Conservation (phyloP, 2,113 vertebrate genomes). For the Meles meles region DNA sequence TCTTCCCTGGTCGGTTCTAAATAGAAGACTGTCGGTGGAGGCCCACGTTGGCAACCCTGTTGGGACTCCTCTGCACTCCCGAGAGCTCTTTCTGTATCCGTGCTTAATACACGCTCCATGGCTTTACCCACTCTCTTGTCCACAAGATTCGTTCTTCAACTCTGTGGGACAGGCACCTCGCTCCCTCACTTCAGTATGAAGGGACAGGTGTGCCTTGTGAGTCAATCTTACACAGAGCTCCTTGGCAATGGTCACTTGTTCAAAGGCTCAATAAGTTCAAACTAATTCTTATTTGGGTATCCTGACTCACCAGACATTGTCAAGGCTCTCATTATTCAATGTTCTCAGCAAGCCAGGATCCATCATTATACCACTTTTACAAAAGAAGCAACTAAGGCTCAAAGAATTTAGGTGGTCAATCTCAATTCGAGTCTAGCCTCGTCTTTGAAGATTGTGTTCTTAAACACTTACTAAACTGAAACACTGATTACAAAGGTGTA, state of each 20-base stretch:
- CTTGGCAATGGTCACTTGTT: not conserved
- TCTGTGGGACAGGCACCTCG: not conserved
- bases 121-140: not conserved
- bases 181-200: not conserved
- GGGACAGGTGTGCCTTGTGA: not conserved
- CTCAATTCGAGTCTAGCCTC: not conserved
- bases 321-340: not conserved
- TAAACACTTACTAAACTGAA: not conserved
- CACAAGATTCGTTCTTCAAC: not conserved
- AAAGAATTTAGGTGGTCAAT: not conserved
- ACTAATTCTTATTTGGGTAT: not conserved
- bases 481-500: not conserved
- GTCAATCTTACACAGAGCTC: not conserved
- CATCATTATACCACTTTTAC: not conserved
- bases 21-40: not conserved
- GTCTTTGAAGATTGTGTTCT: not conserved
- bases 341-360: not conserved
- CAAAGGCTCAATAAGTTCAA: not conserved
- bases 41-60: not conserved
- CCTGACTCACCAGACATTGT: not conserved
- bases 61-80: not conserved
- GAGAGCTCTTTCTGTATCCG: not conserved
- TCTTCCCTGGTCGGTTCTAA: not conserved
- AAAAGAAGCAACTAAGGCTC: not conserved
- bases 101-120: not conserved